Base-by-base conservation (phyloP, 2,797 vertebrate genomes). In the Anas acuta region DNA sequence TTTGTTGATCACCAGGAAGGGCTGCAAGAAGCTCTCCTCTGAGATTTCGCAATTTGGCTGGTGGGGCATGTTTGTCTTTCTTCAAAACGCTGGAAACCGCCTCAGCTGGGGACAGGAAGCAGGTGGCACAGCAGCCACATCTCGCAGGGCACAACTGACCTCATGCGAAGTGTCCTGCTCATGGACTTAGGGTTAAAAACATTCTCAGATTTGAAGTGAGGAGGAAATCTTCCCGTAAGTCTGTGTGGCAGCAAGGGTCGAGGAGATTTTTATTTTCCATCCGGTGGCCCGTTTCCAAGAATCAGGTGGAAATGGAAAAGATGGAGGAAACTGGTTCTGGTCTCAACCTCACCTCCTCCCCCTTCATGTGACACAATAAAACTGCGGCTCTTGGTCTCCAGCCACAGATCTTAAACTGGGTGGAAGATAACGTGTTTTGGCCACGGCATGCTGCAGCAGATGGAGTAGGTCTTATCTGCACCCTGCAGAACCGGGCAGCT, bases 371-470 rank as follows among this genome's bases (percentile, higher is more conserved):
- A 26, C 60, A 53, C 84, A 77, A 54, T 71, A 65, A 89, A 82
- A 49, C 53, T 57, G 26, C 8, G 60, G n/a, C 64, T 76, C 49
- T 41, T 83, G 58, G 41, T 83, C 32, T 93, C 19, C 43, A 82
- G 57, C 23, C 3, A 5, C 8, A 2, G 39, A 51, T 20, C 75
- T 64, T 72, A 83, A 83, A 35, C 37, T 53, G 41, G 13, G 33
- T 62, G 37, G 81, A 78, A 82, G 72, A 28, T 39, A 28, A 41
- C 0, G 0, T 8, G 13, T 75, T 57, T 66, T 77, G 65, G 57
- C 79, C 33, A 13, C 0, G 0, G 20, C 33, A 7, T 17, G 20
- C 47, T 61, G 54, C 30, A 69, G 28, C 76, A 45, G 54, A n/a
- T 72, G 87, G 37, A 86, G 20, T n/a, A 47, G 33, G 45, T 86